Base-by-base conservation (phyloP, 53 echinoderm and acorn worm species). In the Holothuria leucospilota region DNA sequence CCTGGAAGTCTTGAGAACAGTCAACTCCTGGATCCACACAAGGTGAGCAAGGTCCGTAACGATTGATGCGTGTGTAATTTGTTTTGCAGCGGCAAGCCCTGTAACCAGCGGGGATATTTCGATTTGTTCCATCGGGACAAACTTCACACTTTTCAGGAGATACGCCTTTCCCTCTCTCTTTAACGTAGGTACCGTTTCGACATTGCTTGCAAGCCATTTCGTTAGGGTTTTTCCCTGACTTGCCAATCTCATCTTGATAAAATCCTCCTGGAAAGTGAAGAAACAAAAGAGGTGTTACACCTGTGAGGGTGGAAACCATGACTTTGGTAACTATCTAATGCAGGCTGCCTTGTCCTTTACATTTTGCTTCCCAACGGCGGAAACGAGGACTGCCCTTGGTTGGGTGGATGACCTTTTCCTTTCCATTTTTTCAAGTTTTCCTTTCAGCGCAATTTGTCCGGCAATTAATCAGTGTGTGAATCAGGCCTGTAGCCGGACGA, bases 171-270 rank as follows among this genome's bases (percentile, higher is more conserved):
- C 75, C 75, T 26, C 20, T 4, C 16, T 11, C 8, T n/a, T 21
- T 46, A 26, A 75, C 75, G 26, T 27, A 75, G 21, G 75, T 75
- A 27, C 75, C 75, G 27, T 51, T 75, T 25, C 8, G 49, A 51
- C 75, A 75, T 11, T n/a, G 4, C n/a, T 75, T 49, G 26, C 75
- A 75, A 26, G 23, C 24, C 39, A 51, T 25, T 21, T 75, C 49
- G 52, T 23, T 16, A 39, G 75, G 75, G 0, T 52, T 23, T n/a
- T 12, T 6, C 12, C 51, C 12, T 46, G 75, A 23, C 39, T 51
- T 27, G 11, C 75, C 75, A 75, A 75, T 75, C 42, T 75, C 51
- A 75, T 75, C 75, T 28, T 75, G 75, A 27, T 51, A 75, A 52
- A 75, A 75, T 1, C 75, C 75, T 13, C 75, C 75, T 75, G 26